These are phyloP conservation scores for Lamellibrachia columna DNA, from an alignment of 2,888 invertebrate genomes.

Conservation along the genomic window DNA sequence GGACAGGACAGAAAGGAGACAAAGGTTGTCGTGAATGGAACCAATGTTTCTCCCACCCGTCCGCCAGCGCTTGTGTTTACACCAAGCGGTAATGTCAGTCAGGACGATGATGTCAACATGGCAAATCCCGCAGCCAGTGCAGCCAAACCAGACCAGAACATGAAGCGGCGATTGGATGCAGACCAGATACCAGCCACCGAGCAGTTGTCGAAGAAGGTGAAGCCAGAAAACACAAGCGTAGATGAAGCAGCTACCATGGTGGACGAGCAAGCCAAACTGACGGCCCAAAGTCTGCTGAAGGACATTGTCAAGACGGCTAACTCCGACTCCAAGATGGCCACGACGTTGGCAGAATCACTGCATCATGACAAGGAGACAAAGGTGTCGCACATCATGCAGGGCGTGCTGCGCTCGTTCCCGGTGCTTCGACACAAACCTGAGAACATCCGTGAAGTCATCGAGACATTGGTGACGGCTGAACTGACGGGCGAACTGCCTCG, in stretches of 20 bases:
- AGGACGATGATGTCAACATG: background rate
- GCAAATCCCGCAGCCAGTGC: background rate
- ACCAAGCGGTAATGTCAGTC: background rate
- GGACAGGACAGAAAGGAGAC: background rate
- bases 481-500: background rate
- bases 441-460: slow-evolving; percentile 13
- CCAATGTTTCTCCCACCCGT: background rate
- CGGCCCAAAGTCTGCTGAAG: background rate
- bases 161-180: background rate
- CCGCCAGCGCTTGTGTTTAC: background rate
- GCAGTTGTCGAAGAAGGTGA: background rate
- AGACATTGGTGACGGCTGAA: slow-evolving; percentile 1
- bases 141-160: background rate
- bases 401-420: background rate
- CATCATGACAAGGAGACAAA: background rate
- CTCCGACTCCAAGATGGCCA: background rate
- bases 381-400: background rate
- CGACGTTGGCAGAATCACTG: background rate
- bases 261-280: background rate
- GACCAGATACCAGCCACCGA: background rate
- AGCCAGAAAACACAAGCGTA: background rate
- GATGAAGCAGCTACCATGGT: too few species aligned
- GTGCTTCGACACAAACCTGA: slow-evolving; percentile 7
- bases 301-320: background rate
- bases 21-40: background rate